phyloP scores from a whole-genome alignment of 2,888 invertebrate genomes.

The Heteropelma amictum region DNA sequence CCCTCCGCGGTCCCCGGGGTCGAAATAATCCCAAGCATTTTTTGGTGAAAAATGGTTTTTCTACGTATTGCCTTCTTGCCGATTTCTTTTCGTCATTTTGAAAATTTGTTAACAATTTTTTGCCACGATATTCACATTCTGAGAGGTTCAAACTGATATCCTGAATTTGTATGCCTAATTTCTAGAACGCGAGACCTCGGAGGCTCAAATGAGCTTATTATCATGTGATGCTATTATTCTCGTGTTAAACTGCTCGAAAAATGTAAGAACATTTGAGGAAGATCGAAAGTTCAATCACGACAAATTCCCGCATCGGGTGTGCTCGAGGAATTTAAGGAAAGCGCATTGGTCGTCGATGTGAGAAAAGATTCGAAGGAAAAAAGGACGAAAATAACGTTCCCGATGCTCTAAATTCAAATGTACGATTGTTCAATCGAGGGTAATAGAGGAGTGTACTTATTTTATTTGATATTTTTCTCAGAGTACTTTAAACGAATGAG shows the following conservation, averaged over 20 bases:
- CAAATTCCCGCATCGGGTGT: not conserved
- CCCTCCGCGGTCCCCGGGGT: not conserved
- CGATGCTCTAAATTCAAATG: not conserved
- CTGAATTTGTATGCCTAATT: not conserved
- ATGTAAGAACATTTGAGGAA: not conserved
- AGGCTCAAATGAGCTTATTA: too few species aligned
- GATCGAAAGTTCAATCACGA: not conserved
- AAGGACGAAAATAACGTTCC: not conserved
- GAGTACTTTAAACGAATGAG: constrained; percentile 25
- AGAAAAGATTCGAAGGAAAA: not conserved
- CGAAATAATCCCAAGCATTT: not conserved
- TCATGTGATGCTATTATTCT: too few species aligned
- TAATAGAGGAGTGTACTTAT: not conserved
- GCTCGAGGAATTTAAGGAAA: not conserved
- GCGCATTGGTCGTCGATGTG: not conserved
- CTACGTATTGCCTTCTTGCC: too few species aligned
- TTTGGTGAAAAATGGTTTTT: too few species aligned
- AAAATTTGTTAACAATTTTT: too few species aligned
- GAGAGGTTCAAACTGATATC: too few species aligned
- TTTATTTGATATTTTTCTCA: not conserved
- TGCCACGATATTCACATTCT: too few species aligned
- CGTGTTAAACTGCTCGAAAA: too few species aligned
- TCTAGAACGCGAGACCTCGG: not conserved
- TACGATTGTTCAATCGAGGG: not conserved
- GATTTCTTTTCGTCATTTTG: too few species aligned